Percentiles rank a stretch among this genome's conserved stretches.
phyloP scores from a whole-genome alignment of 2,113 vertebrate genomes.

The Lepisosteus osseus region DNA sequence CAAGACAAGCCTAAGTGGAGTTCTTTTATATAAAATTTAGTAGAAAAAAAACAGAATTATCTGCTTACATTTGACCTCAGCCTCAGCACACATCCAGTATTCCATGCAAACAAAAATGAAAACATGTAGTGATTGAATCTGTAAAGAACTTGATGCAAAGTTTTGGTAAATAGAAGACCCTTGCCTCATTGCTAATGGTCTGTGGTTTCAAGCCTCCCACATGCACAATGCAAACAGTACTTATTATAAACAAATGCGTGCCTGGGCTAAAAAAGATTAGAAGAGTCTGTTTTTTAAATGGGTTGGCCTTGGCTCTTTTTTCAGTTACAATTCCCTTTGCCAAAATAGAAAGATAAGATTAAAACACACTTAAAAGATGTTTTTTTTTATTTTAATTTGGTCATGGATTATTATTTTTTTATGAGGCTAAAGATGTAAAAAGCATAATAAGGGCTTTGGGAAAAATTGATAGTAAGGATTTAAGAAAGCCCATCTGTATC shows the following conservation, averaged over 20 bases:
- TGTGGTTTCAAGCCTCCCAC: constrained; percentile 24
- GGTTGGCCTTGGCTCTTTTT: not conserved
- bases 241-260: constrained; percentile 27
- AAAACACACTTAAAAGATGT: no score
- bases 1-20: no score
- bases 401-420: no score
- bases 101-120: constrained; percentile 28
- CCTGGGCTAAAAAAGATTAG: constrained; percentile 18
- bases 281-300: constrained; percentile 13
- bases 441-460: no score
- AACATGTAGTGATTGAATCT: constrained; percentile 22
- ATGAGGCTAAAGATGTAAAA: no score
- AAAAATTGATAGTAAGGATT: no score
- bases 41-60: no score
- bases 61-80: constrained; percentile 8
- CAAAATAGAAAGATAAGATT: no score
- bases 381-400: no score
- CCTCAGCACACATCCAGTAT: constrained; percentile 25
- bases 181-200: constrained; percentile 13
- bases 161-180: constrained; percentile 25
- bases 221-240: constrained; percentile 24
- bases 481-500: no score
- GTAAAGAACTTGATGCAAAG: constrained; percentile 24
- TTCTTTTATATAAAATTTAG: no score
- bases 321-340: no score